Evolutionary conservation across 2,888 invertebrate species (phyloP).

Genomic region (Coremacera marginata): DNA sequence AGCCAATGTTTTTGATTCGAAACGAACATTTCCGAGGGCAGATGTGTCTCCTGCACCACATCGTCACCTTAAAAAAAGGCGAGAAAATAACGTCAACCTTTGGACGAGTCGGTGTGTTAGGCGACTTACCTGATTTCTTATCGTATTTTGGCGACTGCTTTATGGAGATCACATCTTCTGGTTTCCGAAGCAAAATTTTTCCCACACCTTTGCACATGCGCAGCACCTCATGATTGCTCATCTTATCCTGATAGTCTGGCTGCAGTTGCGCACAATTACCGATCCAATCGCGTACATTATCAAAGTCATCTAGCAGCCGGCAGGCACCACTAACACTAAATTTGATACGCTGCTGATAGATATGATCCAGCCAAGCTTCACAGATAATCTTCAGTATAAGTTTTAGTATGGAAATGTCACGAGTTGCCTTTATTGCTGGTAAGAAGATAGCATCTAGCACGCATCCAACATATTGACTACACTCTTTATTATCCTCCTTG

Average conservation of each 20-base stretch:
- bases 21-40: conserved; percentile 93
- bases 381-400: conserved; percentile 86
- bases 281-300: conserved; percentile 83
- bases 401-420: conserved; percentile 79
- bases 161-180: conserved; percentile 88
- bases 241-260: conserved; percentile 68
- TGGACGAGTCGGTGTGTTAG: neutral
- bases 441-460: conserved; percentile 81
- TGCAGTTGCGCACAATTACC: conserved; percentile 73
- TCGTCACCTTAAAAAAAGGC: conserved; percentile 56
- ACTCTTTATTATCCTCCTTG: neutral
- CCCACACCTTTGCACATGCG: conserved; percentile 88
- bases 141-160: conserved; percentile 67
- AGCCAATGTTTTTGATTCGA: conserved; percentile 93
- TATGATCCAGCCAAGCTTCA: conserved; percentile 89
- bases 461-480: conserved; percentile 77
- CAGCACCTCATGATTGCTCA: conserved; percentile 71
- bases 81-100: neutral
- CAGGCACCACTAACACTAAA: conserved; percentile 85
- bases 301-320: conserved; percentile 85
- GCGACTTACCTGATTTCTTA: conserved; percentile 51
- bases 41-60: conserved; percentile 73
- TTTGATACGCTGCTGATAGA: conserved; percentile 84
- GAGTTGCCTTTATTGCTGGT: conserved; percentile 83
- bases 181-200: conserved; percentile 80